Evolutionary conservation across 2,113 vertebrate species (phyloP).

Genomic region (Ptilonorhynchus violaceus): DNA sequence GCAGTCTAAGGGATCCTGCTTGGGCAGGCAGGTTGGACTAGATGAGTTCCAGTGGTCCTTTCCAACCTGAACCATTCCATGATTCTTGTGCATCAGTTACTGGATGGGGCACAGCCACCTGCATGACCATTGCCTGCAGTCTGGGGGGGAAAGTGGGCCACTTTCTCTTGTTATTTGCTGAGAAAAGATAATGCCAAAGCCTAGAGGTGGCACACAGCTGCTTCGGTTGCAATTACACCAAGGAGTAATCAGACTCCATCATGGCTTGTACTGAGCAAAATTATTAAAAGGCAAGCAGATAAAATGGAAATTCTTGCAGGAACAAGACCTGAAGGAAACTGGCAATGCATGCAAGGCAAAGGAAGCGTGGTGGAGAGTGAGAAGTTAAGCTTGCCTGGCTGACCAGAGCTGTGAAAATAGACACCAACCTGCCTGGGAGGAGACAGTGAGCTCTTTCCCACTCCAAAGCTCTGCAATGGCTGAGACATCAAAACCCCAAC

Average conservation of each 20-base stretch:
- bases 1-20: not conserved
- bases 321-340: not conserved
- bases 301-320: not conserved
- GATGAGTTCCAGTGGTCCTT: not conserved
- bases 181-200: not conserved
- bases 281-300: not conserved
- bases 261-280: not conserved
- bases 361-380: accelerated
- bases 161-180: not conserved
- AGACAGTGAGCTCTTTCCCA: not conserved
- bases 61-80: not conserved
- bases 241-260: accelerated
- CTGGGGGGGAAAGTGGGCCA: not conserved
- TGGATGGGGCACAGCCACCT: not conserved
- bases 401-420: not conserved
- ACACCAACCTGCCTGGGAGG: not conserved
- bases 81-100: not conserved
- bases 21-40: not conserved
- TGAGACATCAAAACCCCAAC: not conserved
- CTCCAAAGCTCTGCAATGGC: not conserved
- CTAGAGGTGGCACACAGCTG: not conserved
- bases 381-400: not conserved
- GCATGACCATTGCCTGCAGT: accelerated
- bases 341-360: not conserved
- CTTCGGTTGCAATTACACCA: not conserved